Percentiles rank a stretch among this genome's conserved stretches.
phyloP scores from a whole-genome alignment of 35 echinoderm and acorn worm genomes.

The Amphiura filiformis region DNA sequence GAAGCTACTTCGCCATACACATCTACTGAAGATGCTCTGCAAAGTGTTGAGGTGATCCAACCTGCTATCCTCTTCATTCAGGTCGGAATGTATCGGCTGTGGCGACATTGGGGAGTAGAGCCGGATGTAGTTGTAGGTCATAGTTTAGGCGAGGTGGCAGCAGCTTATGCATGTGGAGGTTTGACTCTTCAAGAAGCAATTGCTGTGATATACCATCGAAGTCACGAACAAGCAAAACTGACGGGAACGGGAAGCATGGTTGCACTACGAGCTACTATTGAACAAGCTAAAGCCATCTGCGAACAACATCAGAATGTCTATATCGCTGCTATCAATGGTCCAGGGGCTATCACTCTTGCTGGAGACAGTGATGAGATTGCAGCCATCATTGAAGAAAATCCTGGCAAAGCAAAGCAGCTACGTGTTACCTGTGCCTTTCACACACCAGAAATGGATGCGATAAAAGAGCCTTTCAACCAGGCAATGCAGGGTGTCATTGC shows the following conservation, averaged over 20 bases:
- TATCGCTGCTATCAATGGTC: conserved; percentile 89
- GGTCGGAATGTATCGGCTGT: conserved; percentile 63
- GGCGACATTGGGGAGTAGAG: conserved; percentile 70
- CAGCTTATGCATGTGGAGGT: conserved; percentile 89
- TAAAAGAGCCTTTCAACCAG: conserved; percentile 68
- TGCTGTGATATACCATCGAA: conserved; percentile 71
- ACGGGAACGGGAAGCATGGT: conserved; percentile 92
- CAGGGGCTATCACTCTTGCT: conserved; percentile 80
- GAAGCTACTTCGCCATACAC: not conserved
- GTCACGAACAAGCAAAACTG: conserved; percentile 76
- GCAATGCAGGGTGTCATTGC: conserved; percentile 77
- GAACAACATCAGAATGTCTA: conserved; percentile 73
- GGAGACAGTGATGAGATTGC: conserved; percentile 67
- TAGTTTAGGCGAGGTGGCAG: conserved; percentile 89
- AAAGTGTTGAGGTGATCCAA: conserved; percentile 77
- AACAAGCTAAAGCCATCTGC: conserved; percentile 69
- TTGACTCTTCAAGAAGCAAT: conserved; percentile 79
- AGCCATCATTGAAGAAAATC: conserved; percentile 63
- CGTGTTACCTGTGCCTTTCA: conserved; percentile 90
- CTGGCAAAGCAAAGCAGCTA: conserved; percentile 71
- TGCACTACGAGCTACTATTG: conserved; percentile 64
- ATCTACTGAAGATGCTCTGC: not conserved
- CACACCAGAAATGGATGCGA: conserved; percentile 91
- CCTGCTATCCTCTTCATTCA: conserved; percentile 90
- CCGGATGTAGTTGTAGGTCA: conserved; percentile 86